phyloP scores from a whole-genome alignment of 1,140 invertebrate species.

The Saccostrea echinata region DNA sequence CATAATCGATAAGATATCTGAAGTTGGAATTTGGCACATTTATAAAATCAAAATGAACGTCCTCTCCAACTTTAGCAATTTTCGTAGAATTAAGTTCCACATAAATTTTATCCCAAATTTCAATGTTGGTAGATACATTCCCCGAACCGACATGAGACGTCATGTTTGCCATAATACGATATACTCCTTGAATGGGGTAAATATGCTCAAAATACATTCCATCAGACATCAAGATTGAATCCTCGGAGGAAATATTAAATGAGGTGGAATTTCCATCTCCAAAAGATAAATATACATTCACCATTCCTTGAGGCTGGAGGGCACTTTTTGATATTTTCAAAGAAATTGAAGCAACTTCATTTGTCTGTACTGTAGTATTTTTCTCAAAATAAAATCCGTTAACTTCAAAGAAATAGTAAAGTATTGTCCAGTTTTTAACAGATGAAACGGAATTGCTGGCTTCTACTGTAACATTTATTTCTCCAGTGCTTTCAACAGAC shows the following conservation, averaged over 20 bases:
- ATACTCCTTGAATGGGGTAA: constrained; percentile 10
- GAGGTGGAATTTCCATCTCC: constrained; percentile 11
- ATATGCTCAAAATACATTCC: neutral
- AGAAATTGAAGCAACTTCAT: neutral
- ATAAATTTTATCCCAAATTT: constrained; percentile 4
- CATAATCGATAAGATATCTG: neutral
- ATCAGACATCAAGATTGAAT: neutral
- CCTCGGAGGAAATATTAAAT: neutral
- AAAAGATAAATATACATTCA: neutral
- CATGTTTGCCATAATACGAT: neutral
- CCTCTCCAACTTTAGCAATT: neutral
- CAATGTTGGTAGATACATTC: neutral
- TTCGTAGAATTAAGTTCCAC: neutral
- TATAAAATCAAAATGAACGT: neutral
- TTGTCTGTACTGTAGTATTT: constrained; percentile 1
- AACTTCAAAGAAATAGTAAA: neutral
- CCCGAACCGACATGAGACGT: neutral
- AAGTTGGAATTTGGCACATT: constrained; percentile 18
- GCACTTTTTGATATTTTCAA: neutral
- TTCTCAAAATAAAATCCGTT: constrained; percentile 8
- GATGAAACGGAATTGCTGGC: neutral
- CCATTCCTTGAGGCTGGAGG: neutral
- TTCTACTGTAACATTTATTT: constrained; percentile 18
- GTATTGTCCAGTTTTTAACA: neutral
- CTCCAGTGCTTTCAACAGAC: neutral